Conservation (phyloP, 2,113 vertebrate species). For the Carassius carassius region DNA sequence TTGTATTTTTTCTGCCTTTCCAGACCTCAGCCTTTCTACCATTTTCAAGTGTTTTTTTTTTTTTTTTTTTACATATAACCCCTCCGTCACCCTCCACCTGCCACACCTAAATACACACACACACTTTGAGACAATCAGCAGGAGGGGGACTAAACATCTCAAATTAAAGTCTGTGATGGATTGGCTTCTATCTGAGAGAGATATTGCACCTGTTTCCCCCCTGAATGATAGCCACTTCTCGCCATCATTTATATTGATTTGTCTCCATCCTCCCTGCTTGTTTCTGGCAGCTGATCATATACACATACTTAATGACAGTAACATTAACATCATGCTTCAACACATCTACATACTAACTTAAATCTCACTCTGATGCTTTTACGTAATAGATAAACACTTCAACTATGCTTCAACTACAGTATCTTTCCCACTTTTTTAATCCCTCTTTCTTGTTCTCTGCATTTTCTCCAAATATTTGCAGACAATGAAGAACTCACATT, state of each 20-base stretch:
- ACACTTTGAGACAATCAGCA: conserved; percentile 66
- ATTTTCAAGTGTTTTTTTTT: conserved; percentile 17
- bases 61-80: conserved; percentile 24
- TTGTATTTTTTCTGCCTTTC: not conserved
- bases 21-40: not conserved
- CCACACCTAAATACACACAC: not conserved
- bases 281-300: conserved; percentile 21
- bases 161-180: conserved; percentile 78
- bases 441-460: not conserved
- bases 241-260: conserved; percentile 75
- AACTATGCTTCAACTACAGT: not conserved
- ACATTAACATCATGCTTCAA: not conserved
- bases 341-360: conserved; percentile 22
- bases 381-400: not conserved
- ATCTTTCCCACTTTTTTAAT: not conserved
- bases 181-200: conserved; percentile 69
- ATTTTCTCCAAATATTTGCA: not conserved
- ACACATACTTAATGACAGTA: not conserved
- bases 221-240: conserved; percentile 71
- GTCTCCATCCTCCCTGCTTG: conserved; percentile 59
- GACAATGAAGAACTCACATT: not conserved
- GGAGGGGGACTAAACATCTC: conserved; percentile 72
- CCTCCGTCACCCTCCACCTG: conserved; percentile 12
- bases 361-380: not conserved
- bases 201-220: conserved; percentile 71